Base-by-base conservation (phyloP, 2,113 vertebrate genomes). In the Plotosus lineatus region DNA sequence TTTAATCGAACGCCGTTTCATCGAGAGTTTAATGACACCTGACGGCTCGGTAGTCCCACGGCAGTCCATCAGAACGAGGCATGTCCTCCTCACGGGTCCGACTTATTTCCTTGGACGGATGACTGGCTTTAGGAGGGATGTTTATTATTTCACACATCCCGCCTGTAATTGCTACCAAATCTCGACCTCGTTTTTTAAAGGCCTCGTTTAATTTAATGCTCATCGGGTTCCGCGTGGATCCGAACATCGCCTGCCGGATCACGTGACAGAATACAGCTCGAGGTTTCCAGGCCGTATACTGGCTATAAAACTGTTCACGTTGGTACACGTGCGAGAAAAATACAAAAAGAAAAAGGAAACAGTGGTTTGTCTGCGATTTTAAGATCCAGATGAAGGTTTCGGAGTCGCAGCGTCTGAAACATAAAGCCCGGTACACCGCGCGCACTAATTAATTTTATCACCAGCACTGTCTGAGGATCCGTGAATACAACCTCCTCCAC, bases 141-240 rank as follows among this genome's bases (percentile, higher is more conserved):
- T 73, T 81, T 76, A 76, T 81, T 76, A 66, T 81, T 81, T 73
- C 28, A 4, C 8, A 12, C 48, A n/a, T 33, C 72, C 72, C 56
- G 50, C 40, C 50, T 68, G 60, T 55, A 81, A 76, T 61, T 75
- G 61, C 73, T 81, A 75, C 71, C 28, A 51, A 75, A 65, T 75
- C 71, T 53, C 6, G 17, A n/a, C 36, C 58, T 53, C 23, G 3
- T 46, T 69, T 69, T 51, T 51, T 51, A 8, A 42, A 42, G 15
- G 31, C 33, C 72, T 51, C 28, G 11, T 61, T 80, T 61, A 48
- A 80, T 80, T 73, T 73, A 74, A 74, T 53, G 58, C 58, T 75
- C 38, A 75, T 75, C 75, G 66, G 58, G 12, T 66, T 33, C 72
- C 19, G 46, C 36, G 46, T 40, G 38, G 69, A 28, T 69, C 56